These are phyloP conservation scores for Gastracanthus pulcherrimus DNA, from an alignment of 2,888 invertebrate genomes.

Conservation along the genomic window DNA sequence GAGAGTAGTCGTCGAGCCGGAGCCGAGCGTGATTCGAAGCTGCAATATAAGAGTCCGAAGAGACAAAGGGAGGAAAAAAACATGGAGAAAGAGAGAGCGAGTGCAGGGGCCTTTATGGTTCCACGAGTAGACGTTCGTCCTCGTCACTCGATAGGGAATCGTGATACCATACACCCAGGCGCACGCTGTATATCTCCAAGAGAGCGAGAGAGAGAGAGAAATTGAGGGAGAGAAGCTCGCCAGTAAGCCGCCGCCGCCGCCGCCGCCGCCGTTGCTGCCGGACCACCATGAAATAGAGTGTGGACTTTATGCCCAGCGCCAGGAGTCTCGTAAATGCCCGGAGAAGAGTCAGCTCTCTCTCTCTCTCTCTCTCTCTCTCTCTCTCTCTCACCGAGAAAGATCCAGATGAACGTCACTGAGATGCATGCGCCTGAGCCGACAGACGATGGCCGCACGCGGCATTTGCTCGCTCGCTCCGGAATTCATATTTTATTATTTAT, in stretches of 20 bases:
- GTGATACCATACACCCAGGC: conserved; percentile 58
- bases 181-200: conserved; percentile 41
- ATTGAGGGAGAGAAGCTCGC: conserved; percentile 10
- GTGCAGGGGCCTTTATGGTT: conserved; percentile 52
- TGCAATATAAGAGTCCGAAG: conserved; percentile 17
- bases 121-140: conserved; percentile 51
- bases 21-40: not conserved
- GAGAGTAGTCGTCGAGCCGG: not conserved
- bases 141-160: conserved; percentile 60
- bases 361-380: not conserved
- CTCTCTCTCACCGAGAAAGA: conserved; percentile 4
- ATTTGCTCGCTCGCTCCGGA: conserved; percentile 2
- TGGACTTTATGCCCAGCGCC: conserved; percentile 48
- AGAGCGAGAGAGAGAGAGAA: conserved; percentile 11
- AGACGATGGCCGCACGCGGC: conserved; percentile 38
- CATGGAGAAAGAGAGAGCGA: conserved; percentile 22
- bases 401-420: conserved; percentile 46
- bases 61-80: conserved; percentile 30
- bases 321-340: conserved; percentile 40
- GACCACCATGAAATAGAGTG: conserved; percentile 59
- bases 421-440: conserved; percentile 33
- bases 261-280: too few relatives aligned
- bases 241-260: conserved; percentile 50
- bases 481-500: conserved; percentile 21
- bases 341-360: conserved; percentile 19